phyloP scores from a whole-genome alignment of 2,797 vertebrate species.

The Tolypeutes matacus region DNA sequence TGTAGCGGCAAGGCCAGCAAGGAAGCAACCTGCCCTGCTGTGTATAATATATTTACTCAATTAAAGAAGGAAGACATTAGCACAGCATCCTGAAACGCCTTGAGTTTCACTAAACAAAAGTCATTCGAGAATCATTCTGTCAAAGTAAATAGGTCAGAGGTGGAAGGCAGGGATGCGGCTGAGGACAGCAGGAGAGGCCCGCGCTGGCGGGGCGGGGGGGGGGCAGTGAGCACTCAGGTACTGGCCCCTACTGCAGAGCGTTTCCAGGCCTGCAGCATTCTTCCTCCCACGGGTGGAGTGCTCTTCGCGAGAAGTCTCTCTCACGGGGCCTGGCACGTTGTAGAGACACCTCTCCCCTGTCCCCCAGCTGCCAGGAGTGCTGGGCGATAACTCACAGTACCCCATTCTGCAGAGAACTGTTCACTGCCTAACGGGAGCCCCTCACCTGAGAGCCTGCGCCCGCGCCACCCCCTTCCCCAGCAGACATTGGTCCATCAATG shows the following conservation, averaged over 20 bases:
- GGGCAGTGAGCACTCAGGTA: rapidly evolving
- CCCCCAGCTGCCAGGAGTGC: neutral
- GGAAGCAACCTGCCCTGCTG: constrained; percentile 85
- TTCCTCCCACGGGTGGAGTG: neutral
- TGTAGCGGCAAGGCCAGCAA: constrained; percentile 84
- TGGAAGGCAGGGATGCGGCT: neutral
- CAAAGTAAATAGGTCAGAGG: neutral
- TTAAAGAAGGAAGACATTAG: constrained; percentile 81
- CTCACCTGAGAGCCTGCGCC: neutral
- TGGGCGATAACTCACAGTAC: neutral
- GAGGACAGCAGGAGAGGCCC: neutral
- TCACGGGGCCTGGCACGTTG: rapidly evolving
- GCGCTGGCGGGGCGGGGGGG: neutral
- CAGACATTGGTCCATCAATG: neutral
- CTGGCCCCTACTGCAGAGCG: too few relatives aligned
- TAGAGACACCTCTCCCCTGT: neutral
- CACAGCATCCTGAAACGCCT: constrained; percentile 74
- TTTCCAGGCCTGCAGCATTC: rapidly evolving
- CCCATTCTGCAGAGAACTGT: neutral
- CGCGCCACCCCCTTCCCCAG: rapidly evolving
- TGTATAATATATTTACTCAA: constrained; percentile 87
- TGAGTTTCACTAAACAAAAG: constrained; percentile 69
- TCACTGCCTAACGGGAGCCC: neutral
- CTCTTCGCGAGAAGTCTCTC: neutral
- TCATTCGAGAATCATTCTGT: constrained; percentile 56